Evolutionary conservation across 1,140 invertebrate genomes (phyloP).

Genomic region (Drosophila obscura): DNA sequence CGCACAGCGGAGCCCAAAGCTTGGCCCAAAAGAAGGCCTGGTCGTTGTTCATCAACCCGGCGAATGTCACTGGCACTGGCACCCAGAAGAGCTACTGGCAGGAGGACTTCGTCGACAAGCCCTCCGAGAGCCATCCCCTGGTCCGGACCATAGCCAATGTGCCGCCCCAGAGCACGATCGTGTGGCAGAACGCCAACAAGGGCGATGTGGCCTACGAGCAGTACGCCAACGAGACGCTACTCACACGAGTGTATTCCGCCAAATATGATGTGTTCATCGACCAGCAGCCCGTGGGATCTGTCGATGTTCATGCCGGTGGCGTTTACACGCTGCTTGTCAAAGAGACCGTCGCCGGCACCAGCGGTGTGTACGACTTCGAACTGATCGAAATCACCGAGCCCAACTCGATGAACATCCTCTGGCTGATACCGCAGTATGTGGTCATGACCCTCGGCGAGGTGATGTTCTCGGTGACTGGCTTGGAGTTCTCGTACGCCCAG

Average conservation of each 20-base stretch:
- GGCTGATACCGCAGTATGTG: slow-evolving; percentile 94
- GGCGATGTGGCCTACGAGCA: slow-evolving; percentile 36
- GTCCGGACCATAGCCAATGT: slow-evolving; percentile 64
- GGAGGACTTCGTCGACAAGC: slow-evolving; percentile 70
- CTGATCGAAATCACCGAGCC: slow-evolving; percentile 85
- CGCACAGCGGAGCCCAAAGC: accelerated
- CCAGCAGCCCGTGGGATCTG: slow-evolving; percentile 26
- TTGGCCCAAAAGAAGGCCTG: slow-evolving; percentile 62
- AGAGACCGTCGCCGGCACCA: slow-evolving; percentile 1
- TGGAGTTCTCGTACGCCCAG: slow-evolving; percentile 96
- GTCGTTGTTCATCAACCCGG: slow-evolving; percentile 84
- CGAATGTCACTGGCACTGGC: slow-evolving; percentile 17
- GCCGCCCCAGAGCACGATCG: slow-evolving; percentile 20
- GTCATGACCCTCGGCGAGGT: slow-evolving; percentile 94
- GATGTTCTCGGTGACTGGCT: slow-evolving; percentile 95
- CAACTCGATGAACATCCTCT: slow-evolving; percentile 91
- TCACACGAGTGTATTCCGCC: slow-evolving; percentile 71
- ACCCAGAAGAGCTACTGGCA: slow-evolving; percentile 12
- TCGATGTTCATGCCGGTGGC: slow-evolving; percentile 85
- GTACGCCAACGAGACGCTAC: slow-evolving; percentile 47
- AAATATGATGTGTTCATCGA: slow-evolving; percentile 84
- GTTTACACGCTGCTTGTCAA: slow-evolving; percentile 86
- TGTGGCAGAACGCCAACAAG: slow-evolving; percentile 48
- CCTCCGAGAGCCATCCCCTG: slow-evolving; percentile 67
- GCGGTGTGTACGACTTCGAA: neutral